Percentiles rank a stretch among this genome's conserved stretches.
These are phyloP conservation scores for Monoplex corrugatus DNA, from an alignment of 2,888 invertebrate genomes.

Conservation along the genomic window DNA sequence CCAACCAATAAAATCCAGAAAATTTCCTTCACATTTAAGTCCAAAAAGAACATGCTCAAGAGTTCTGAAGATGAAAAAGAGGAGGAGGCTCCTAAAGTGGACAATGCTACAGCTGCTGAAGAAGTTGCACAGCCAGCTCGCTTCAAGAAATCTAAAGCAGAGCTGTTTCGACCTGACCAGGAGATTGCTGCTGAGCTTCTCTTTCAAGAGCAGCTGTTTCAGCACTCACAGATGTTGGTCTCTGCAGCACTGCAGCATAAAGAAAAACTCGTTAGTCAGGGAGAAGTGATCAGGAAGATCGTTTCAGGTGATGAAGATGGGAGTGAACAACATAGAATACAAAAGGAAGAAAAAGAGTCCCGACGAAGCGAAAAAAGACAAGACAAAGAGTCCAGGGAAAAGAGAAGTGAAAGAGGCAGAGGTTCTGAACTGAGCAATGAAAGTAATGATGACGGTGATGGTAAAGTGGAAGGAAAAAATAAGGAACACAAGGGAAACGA, in stretches of 20 bases:
- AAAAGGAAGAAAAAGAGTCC: constrained; percentile 41
- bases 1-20: constrained; percentile 45
- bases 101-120: constrained; percentile 20
- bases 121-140: constrained; percentile 55
- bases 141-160: constrained; percentile 60
- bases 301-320: background rate
- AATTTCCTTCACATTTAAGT: constrained; percentile 51
- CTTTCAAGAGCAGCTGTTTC: background rate
- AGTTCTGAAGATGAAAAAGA: constrained; percentile 49
- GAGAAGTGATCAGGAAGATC: background rate
- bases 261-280: background rate
- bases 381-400: constrained; percentile 5
- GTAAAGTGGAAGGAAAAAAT: too few species aligned
- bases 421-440: background rate
- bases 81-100: background rate
- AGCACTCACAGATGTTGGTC: constrained; percentile 30
- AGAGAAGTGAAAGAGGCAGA: constrained; percentile 20
- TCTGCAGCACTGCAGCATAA: constrained; percentile 16
- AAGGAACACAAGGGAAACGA: background rate
- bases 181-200: constrained; percentile 24
- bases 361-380: constrained; percentile 30
- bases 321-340: constrained; percentile 28
- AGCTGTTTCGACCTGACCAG: constrained; percentile 58
- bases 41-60: constrained; percentile 49
- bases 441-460: background rate